Percentiles rank a stretch among this genome's conserved stretches.
Conservation (phyloP, 2,888 invertebrate species). For the Cetonia aurata region DNA sequence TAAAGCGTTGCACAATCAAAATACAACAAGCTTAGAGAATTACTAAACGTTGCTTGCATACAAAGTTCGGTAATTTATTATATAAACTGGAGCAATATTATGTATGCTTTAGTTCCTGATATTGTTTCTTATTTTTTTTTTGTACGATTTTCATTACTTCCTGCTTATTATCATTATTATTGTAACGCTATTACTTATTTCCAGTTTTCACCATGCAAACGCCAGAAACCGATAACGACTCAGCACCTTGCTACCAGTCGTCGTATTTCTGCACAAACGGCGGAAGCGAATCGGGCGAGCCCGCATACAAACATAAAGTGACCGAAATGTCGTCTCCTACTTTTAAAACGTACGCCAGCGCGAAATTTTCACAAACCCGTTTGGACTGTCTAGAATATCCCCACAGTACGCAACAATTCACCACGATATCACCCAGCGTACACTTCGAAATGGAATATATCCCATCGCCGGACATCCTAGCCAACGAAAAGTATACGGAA, state of each 20-base stretch:
- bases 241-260: slow-evolving; percentile 66
- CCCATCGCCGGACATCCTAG: slow-evolving; percentile 65
- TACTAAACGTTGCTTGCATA: too few relatives aligned
- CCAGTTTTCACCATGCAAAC: slow-evolving; percentile 76
- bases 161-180: too few relatives aligned
- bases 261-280: slow-evolving; percentile 64
- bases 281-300: slow-evolving; percentile 54
- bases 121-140: too few relatives aligned
- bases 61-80: too few relatives aligned
- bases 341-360: slow-evolving; percentile 53
- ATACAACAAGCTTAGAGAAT: too few relatives aligned
- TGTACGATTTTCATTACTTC: background rate
- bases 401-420: slow-evolving; percentile 67
- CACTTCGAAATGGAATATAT: slow-evolving; percentile 67
- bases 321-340: slow-evolving; percentile 49
- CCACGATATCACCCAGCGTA: slow-evolving; percentile 63
- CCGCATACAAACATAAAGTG: slow-evolving; percentile 47
- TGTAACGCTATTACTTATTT: slow-evolving; percentile 44
- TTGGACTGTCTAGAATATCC: slow-evolving; percentile 66
- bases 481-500: slow-evolving; percentile 71
- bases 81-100: too few relatives aligned
- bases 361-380: slow-evolving; percentile 54
- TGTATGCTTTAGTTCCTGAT: too few relatives aligned
- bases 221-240: slow-evolving; percentile 75
- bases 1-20: too few relatives aligned